phyloP scores from a whole-genome alignment of 2,797 vertebrate genomes.

The Girardinus metallicus region DNA sequence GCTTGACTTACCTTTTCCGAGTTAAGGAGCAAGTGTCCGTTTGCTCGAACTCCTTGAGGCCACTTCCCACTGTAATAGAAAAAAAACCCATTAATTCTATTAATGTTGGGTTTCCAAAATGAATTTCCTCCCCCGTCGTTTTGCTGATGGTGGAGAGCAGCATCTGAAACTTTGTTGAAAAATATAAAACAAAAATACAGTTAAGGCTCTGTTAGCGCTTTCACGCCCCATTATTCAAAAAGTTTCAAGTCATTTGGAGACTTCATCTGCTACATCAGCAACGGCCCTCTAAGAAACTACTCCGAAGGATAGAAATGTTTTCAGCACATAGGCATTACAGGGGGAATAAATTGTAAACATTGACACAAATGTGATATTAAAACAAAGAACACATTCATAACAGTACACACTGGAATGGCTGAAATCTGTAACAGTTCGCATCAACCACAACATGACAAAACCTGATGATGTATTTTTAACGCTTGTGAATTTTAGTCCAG shows the following conservation, averaged over 20 bases:
- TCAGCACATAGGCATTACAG: background rate
- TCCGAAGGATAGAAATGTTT: background rate
- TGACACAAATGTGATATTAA: background rate
- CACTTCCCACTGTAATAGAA: conserved; percentile 88
- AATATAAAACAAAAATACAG: background rate
- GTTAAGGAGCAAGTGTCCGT: conserved; percentile 97
- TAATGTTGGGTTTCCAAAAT: background rate
- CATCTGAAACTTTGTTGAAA: background rate
- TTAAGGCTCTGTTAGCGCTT: background rate
- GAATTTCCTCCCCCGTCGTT: background rate
- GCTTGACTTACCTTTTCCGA: conserved; percentile 91
- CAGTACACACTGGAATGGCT: background rate
- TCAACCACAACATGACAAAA: background rate
- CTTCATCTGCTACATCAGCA: background rate
- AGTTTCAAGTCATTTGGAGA: background rate
- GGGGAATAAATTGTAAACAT: background rate
- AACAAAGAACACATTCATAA: background rate
- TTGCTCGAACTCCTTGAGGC: conserved; percentile 93
- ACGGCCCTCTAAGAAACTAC: background rate
- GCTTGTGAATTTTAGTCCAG: background rate
- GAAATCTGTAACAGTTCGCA: background rate
- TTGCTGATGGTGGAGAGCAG: background rate
- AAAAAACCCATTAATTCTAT: background rate
- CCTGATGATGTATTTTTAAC: background rate
- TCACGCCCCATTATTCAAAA: background rate